Base-by-base conservation (phyloP, 2,797 vertebrate species). In the Acanthiza pusilla region DNA sequence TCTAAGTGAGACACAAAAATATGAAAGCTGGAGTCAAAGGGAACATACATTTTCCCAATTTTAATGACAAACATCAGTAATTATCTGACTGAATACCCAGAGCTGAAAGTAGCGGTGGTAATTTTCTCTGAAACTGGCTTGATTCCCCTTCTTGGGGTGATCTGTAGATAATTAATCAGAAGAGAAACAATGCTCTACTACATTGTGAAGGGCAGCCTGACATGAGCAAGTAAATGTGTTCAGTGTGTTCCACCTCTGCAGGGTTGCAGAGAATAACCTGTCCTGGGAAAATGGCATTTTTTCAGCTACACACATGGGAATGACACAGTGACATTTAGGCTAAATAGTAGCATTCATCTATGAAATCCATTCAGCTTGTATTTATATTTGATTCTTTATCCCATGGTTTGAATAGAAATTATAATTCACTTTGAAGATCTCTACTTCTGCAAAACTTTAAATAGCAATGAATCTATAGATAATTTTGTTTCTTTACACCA, bases 1-100 rank as follows among this genome's bases (percentile, higher is more conserved):
- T 72, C 61, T 21, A 61, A 80, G 34, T 63, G n/a, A 93, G 71
- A 94, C 89, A 88, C 42, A 95, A 84, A 95, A 77, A 45, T 51
- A 62, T 1, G 2, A 87, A 72, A 88, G 62, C 21, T 8, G 2
- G 19, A 91, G 29, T 83, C 66, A 91, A 68, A 84, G 9, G 23
- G 26, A 90, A 81, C 60, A 79, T 66, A 60, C 30, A 47, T 86
- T 91, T 75, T 86, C 48, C 40, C 36, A 76, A 4, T 57, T 93
- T 88, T 76, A 88, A 89, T 57, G 63, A 36, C 62, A 88, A 88
- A 60, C 32, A 61, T 73, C 60, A 61, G 51, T 68, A 94, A 86
- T 85, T 77, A 84, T 54, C 51, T 89, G 55, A 81, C 63, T 81
- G 50, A 75, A 71, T 72, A 85, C 16, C 20, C 68, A 36, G 10